These are phyloP conservation scores for Ellobium chinense DNA, from an alignment of 2,888 invertebrate genomes.

Conservation along the genomic window DNA sequence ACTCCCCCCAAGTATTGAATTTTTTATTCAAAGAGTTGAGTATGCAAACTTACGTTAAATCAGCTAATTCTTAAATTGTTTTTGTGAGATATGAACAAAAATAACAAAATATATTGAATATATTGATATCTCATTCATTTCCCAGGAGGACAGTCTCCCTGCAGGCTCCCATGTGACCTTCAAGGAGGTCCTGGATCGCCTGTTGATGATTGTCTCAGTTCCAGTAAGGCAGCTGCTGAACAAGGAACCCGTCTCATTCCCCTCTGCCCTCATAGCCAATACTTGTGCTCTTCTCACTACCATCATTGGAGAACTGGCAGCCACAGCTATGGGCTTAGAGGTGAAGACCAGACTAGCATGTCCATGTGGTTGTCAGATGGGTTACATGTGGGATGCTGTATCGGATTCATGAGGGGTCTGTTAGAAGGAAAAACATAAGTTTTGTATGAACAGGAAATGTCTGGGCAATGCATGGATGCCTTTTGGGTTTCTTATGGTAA, in stretches of 20 bases:
- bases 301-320: slow-evolving; percentile 92
- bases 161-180: slow-evolving; percentile 83
- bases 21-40: too few species aligned
- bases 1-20: too few species aligned
- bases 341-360: slow-evolving; percentile 80
- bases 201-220: slow-evolving; percentile 89
- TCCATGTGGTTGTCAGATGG: not conserved
- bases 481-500: too few species aligned
- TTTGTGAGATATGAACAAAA: too few species aligned
- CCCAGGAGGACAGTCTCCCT: slow-evolving; percentile 55
- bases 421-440: not conserved
- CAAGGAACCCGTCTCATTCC: slow-evolving; percentile 79
- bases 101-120: too few species aligned
- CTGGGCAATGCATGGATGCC: too few species aligned
- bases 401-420: not conserved
- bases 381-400: not conserved
- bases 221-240: slow-evolving; percentile 85
- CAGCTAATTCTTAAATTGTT: too few species aligned
- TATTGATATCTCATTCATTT: too few species aligned
- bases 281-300: slow-evolving; percentile 84
- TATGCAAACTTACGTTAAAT: too few species aligned
- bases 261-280: slow-evolving; percentile 80
- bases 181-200: slow-evolving; percentile 89
- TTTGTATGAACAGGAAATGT: not conserved
- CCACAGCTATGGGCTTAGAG: slow-evolving; percentile 86